Conservation (phyloP, 2,888 invertebrate species). For the Lasioglossum morio region DNA sequence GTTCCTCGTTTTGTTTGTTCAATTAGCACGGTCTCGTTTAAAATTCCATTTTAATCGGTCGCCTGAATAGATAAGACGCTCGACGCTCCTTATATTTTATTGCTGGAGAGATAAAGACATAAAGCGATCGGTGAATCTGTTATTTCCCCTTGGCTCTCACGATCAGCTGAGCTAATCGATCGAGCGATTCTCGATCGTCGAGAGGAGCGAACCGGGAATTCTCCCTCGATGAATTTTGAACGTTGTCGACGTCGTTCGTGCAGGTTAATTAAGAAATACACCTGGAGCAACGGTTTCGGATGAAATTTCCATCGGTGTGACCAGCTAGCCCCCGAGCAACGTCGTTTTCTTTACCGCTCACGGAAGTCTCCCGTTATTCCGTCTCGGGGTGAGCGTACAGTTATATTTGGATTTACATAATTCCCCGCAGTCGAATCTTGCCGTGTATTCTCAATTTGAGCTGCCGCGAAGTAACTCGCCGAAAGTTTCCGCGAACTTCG, state of each 20-base stretch:
- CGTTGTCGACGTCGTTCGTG: background rate
- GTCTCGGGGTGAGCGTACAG: background rate
- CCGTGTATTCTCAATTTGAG: constrained; percentile 7
- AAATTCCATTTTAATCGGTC: background rate
- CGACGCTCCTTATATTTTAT: background rate
- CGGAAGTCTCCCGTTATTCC: background rate
- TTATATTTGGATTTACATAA: constrained; percentile 16
- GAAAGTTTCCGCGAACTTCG: background rate
- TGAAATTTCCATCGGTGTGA: constrained; percentile 2
- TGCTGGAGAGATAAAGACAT: background rate
- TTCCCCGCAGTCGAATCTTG: constrained; percentile 5
- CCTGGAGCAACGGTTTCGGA: background rate
- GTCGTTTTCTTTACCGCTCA: background rate
- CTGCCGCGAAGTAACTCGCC: background rate
- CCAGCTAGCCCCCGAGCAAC: background rate
- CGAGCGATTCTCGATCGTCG: background rate
- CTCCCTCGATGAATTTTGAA: background rate
- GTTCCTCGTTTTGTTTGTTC: background rate
- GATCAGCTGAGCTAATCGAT: background rate
- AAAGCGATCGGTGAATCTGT: background rate
- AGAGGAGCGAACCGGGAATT: background rate
- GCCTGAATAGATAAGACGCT: background rate
- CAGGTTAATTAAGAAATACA: background rate
- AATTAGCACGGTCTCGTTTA: background rate
- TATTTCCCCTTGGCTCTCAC: background rate